A percentile compares a stretch with the other conserved stretches of the same genome.
Conservation (phyloP, 64 coral and sea anemone genomes). For the Hydrozoanthus tunicans region DNA sequence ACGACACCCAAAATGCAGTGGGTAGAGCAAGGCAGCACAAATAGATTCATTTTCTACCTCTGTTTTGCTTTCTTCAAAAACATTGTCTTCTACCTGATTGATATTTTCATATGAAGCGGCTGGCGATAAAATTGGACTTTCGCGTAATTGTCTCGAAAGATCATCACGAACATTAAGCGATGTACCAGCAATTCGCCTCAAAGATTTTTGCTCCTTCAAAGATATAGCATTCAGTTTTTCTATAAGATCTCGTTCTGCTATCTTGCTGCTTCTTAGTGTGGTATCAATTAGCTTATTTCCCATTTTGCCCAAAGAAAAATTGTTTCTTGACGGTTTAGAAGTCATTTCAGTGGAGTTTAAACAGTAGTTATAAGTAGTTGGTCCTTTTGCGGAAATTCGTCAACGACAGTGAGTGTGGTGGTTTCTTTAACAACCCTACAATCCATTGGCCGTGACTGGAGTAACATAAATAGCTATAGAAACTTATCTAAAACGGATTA, state of each 20-base stretch:
- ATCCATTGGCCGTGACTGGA: no score
- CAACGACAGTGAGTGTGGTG: no score
- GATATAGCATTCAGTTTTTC: constrained; percentile 12
- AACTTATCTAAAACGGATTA: no score
- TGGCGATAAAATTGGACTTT: neutral
- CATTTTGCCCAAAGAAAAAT: neutral
- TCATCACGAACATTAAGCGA: constrained; percentile 24
- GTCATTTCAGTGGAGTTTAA: neutral
- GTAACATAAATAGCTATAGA: no score
- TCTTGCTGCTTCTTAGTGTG: constrained; percentile 10
- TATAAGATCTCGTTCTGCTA: constrained; percentile 25
- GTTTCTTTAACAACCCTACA: no score
- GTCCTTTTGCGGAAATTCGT: no score
- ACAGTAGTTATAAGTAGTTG: no score
- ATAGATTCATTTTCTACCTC: neutral
- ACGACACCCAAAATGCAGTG: neutral
- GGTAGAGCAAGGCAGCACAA: neutral
- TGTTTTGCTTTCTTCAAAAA: neutral
- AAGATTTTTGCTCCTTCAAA: constrained; percentile 26
- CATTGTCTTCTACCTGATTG: constrained; percentile 2
- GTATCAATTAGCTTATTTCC: neutral
- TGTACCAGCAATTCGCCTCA: neutral
- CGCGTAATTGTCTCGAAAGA: neutral
- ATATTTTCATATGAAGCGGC: neutral
- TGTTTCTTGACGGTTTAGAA: neutral